A percentile compares a stretch with the other conserved stretches of the same genome.
Conservation (phyloP, 2,888 invertebrate genomes). For the Phaonia tiefii region DNA sequence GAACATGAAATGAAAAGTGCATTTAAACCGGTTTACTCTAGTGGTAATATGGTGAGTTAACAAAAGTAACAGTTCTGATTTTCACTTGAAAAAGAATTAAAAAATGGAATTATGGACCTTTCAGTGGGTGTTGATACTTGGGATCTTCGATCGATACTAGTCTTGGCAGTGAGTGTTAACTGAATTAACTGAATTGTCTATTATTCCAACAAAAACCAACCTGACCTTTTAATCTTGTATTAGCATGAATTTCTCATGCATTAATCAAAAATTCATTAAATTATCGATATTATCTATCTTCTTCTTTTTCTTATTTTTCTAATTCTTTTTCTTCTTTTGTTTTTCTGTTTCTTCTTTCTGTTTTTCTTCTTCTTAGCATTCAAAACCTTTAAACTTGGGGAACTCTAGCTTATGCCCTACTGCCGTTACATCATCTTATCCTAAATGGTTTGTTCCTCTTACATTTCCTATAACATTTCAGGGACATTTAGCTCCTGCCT, state of each 20-base stretch:
- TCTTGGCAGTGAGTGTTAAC: constrained; percentile 10
- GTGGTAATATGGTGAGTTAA: constrained; percentile 54
- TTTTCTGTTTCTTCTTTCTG: constrained; percentile 39
- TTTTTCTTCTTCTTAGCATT: constrained; percentile 57
- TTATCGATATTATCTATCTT: too few species aligned
- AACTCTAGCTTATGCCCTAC: constrained; percentile 58
- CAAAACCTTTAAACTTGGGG: constrained; percentile 55
- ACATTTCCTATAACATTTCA: constrained; percentile 79
- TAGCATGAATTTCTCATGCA: not conserved
- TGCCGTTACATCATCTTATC: constrained; percentile 72
- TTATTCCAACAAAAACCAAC: too few species aligned
- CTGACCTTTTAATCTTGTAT: not conserved
- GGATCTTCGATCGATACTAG: too few species aligned
- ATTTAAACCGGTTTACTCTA: constrained; percentile 73
- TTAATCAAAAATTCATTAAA: too few species aligned
- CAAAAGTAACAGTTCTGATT: not conserved
- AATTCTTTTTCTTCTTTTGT: not conserved
- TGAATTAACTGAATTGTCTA: too few species aligned
- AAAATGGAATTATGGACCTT: too few species aligned
- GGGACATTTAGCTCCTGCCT: constrained; percentile 80
- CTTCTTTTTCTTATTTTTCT: too few species aligned
- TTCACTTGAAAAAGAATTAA: not conserved
- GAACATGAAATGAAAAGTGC: constrained; percentile 69
- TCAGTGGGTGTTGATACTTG: too few species aligned
- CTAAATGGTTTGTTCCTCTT: constrained; percentile 79